Conservation (phyloP, 2,113 vertebrate genomes). For the Austrofundulus limnaeus region DNA sequence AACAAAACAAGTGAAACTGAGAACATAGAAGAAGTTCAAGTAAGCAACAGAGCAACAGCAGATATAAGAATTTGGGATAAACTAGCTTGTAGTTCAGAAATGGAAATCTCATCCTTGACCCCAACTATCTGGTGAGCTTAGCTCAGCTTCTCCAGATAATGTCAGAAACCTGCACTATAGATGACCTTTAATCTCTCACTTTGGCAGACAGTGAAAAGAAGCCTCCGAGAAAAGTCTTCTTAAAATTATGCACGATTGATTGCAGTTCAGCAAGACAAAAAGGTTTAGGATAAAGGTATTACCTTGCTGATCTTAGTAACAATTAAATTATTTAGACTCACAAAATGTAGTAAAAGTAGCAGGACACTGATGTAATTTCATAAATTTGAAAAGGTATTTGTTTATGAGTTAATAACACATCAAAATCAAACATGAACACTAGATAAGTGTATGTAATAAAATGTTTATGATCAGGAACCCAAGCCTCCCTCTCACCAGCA, state of each 20-base stretch:
- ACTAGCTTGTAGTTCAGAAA: slow-evolving; percentile 54
- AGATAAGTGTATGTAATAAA: too few relatives aligned
- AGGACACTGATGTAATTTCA: too few relatives aligned
- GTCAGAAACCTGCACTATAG: slow-evolving; percentile 54
- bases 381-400: too few relatives aligned
- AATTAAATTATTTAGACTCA: too few relatives aligned
- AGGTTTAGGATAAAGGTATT: slow-evolving; percentile 6
- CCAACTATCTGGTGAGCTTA: slow-evolving; percentile 63
- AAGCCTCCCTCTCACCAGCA: too few relatives aligned
- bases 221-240: slow-evolving; percentile 58
- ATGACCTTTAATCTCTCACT: slow-evolving; percentile 60
- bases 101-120: slow-evolving; percentile 55
- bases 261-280: slow-evolving; percentile 30
- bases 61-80: slow-evolving; percentile 54
- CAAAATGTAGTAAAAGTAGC: too few relatives aligned
- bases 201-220: slow-evolving; percentile 61
- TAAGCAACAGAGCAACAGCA: not conserved
- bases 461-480: too few relatives aligned
- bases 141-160: slow-evolving; percentile 45
- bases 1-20: not conserved
- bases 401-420: too few relatives aligned
- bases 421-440: too few relatives aligned
- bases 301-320: not conserved
- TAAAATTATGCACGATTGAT: slow-evolving; percentile 68
- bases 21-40: not conserved